Percentiles rank a stretch among this genome's conserved stretches.
Evolutionary conservation across 2,888 invertebrate species (phyloP).

Genomic region (Rotaria sp.): DNA sequence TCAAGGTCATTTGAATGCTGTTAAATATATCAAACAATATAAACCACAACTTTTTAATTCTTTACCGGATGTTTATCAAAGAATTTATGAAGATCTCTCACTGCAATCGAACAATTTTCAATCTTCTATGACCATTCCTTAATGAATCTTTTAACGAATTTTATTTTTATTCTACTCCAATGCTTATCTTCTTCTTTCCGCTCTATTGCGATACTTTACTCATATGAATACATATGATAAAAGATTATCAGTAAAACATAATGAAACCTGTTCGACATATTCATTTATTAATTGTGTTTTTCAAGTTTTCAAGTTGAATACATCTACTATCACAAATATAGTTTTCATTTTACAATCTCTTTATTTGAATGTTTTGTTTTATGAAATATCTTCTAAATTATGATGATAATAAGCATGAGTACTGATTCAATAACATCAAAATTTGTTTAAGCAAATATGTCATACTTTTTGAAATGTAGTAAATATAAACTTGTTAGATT

Average conservation of each 20-base stretch:
- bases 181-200: too few relatives aligned
- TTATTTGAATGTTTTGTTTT: too few relatives aligned
- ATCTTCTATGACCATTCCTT: background rate
- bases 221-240: background rate
- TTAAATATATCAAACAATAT: background rate
- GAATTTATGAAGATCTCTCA: background rate
- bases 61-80: background rate
- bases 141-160: background rate
- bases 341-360: too few relatives aligned
- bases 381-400: too few relatives aligned
- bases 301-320: too few relatives aligned
- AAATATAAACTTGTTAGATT: too few relatives aligned
- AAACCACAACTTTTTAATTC: background rate
- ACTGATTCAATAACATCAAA: too few relatives aligned
- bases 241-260: background rate
- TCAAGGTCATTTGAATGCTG: conserved; percentile 28
- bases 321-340: too few relatives aligned
- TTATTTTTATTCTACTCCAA: background rate
- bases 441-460: too few relatives aligned
- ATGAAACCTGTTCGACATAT: background rate
- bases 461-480: too few relatives aligned
- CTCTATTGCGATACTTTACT: background rate
- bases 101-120: background rate
- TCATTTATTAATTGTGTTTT: background rate
- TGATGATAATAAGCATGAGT: too few relatives aligned